Evolutionary conservation across 2,113 vertebrate species (phyloP), one percentile per base, ranked within the genome.

Genomic region (Microtus ochrogaster): DNA sequence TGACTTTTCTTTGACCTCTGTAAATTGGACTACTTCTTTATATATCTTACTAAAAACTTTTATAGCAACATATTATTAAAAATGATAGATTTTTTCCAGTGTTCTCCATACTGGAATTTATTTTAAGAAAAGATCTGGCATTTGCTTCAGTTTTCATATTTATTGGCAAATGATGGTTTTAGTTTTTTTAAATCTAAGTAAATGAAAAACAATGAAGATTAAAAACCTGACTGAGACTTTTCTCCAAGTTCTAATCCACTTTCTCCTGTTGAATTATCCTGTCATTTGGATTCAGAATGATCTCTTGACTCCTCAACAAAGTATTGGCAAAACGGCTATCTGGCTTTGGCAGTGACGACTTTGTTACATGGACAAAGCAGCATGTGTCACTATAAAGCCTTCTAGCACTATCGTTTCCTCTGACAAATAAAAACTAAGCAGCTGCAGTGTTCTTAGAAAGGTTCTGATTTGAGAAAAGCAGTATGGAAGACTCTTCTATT

Each of bases 11-110:
- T 61, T 94, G 73, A 85, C 47, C 30, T 95, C 58, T 73, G 26
- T 74, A 91, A 91, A 89, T 22, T 74, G 44, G 7, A 66, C 58
- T 86, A 70, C 41, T 93, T 96, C 76, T 81, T 95, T 78, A 52
- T 10, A 16, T 72, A 78, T 74, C 61, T n/a, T 8, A 52, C 65
- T 72, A 95, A 1, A 91, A 41, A 58, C 79, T 63, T 76, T 73
- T 81, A 6, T 90, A 83, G 90, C 30, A 47, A 79, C 6, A 55
- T 1, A 79, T 30, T 7, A 74, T 14, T 68, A 91, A 92, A 77
- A 91, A 74, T 8, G 58, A 94, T 78, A 17, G 3, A 49, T 84
- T 94, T 91, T 28, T 33, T 86, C 63, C 24, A 33, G 22, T 74
- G 11, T 5, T 78, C 52, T 95, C 89, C 74, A 95, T 8, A 61